Conservation (phyloP, 2,113 vertebrate genomes). For the Grus americana region DNA sequence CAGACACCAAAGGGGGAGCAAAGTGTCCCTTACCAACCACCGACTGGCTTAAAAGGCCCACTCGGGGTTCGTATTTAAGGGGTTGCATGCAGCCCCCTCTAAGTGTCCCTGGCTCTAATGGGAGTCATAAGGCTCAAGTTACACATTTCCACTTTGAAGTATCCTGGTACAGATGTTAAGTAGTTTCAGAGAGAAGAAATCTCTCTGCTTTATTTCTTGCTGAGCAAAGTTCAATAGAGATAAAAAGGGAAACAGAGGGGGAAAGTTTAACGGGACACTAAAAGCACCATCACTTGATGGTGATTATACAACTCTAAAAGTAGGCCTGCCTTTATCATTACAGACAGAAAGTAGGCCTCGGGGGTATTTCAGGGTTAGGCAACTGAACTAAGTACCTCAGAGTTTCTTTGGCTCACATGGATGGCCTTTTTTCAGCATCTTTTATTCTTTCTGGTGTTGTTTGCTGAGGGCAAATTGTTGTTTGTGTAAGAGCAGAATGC, state of each 20-base stretch:
- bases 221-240: neutral
- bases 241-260: neutral
- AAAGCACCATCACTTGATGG: neutral
- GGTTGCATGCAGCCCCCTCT: neutral
- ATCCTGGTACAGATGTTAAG: neutral
- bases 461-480: neutral
- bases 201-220: neutral
- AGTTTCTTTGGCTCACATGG: neutral
- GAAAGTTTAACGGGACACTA: neutral
- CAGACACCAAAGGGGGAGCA: neutral
- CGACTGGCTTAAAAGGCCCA: neutral
- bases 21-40: neutral
- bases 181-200: neutral
- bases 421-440: neutral
- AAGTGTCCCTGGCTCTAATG: neutral
- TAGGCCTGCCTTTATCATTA: neutral
- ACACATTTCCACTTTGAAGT: neutral
- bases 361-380: neutral
- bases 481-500: neutral
- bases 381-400: neutral
- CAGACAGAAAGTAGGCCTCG: neutral
- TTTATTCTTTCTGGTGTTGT: neutral
- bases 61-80: neutral
- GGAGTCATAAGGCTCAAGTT: neutral
- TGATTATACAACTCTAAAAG: constrained; percentile 2